phyloP scores from a whole-genome alignment of 2,888 invertebrate genomes.

The Ectropis crepuscularia region DNA sequence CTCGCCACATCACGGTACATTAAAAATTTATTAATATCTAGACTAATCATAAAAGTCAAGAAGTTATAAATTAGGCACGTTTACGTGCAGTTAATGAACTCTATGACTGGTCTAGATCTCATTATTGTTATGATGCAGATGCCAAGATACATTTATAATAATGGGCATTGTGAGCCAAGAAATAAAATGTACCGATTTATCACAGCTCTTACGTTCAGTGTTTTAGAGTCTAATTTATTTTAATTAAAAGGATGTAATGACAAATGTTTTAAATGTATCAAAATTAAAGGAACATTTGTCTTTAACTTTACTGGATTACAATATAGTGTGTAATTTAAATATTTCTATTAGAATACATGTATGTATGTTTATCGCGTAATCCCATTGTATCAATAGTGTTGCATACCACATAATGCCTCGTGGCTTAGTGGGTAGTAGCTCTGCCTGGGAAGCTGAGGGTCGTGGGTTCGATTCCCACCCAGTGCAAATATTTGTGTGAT shows the following conservation, averaged over 20 bases:
- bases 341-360: too few relatives aligned
- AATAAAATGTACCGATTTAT: constrained; percentile 26
- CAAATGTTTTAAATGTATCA: not conserved
- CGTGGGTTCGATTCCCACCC: too few relatives aligned
- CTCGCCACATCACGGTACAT: not conserved
- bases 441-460: too few relatives aligned
- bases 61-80: constrained; percentile 25
- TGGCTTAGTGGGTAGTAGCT: too few relatives aligned
- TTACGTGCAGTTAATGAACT: constrained; percentile 36
- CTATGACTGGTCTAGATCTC: constrained; percentile 36
- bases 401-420: too few relatives aligned
- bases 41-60: constrained; percentile 12
- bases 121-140: constrained; percentile 38
- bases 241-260: not conserved
- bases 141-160: constrained; percentile 38
- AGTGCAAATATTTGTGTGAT: too few relatives aligned
- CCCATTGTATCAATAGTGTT: too few relatives aligned
- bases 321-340: too few relatives aligned
- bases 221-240: constrained; percentile 12
- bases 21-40: not conserved
- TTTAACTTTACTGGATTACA: too few relatives aligned
- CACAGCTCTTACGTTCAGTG: constrained; percentile 10
- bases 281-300: not conserved
- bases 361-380: too few relatives aligned
- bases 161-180: constrained; percentile 35